Conservation (phyloP, 2,888 invertebrate genomes). For the Pristionchus maxplancki region DNA sequence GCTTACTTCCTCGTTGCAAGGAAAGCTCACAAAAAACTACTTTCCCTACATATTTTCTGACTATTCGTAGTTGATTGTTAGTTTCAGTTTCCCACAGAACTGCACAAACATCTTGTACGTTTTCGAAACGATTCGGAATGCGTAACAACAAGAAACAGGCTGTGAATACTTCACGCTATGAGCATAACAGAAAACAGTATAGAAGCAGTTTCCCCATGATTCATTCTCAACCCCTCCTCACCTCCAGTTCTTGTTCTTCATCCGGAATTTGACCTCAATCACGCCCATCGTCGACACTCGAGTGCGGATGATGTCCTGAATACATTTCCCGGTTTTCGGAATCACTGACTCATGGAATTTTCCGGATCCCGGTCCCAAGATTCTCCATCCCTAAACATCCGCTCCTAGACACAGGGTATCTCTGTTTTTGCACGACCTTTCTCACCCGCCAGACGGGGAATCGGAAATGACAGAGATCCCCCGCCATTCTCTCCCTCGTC, state of each 20-base stretch:
- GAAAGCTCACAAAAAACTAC: background rate
- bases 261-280: conserved; percentile 73
- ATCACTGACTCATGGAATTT: no score
- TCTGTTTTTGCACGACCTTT: conserved; percentile 4
- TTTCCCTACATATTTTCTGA: background rate
- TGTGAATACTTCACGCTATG: no score
- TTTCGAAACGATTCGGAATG: no score
- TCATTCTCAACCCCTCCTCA: no score
- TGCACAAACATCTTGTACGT: no score
- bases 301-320: conserved; percentile 47
- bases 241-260: conserved; percentile 73
- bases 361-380: conserved; percentile 1
- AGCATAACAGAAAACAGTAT: no score
- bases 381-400: background rate
- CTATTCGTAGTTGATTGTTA: background rate
- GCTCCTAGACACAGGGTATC: background rate
- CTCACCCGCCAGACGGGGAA: background rate
- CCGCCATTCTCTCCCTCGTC: background rate
- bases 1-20: background rate
- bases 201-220: no score
- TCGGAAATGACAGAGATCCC: background rate
- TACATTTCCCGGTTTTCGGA: background rate
- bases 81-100: background rate
- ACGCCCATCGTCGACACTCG: conserved; percentile 75
- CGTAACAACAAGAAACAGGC: no score